These are phyloP conservation scores for Syritta pipiens DNA, from an alignment of 2,888 invertebrate genomes.

Conservation along the genomic window DNA sequence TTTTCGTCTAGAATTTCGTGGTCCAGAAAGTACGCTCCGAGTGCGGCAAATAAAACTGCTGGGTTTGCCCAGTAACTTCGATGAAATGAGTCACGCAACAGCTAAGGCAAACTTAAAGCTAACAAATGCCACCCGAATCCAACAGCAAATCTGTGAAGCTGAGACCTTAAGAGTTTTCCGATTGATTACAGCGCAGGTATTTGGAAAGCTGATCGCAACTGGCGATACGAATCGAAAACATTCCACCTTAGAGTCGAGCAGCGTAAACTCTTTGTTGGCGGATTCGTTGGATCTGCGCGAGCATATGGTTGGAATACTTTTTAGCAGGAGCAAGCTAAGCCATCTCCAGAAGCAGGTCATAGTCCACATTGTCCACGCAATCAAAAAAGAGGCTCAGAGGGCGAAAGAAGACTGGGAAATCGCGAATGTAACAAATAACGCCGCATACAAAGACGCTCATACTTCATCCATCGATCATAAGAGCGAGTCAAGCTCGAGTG, in stretches of 20 bases:
- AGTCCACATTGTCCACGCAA: slow-evolving; percentile 93
- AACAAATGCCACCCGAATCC: slow-evolving; percentile 81
- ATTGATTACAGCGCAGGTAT: slow-evolving; percentile 91
- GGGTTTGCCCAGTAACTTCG: slow-evolving; percentile 80
- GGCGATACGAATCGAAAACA: slow-evolving; percentile 69
- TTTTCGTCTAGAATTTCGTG: slow-evolving; percentile 92
- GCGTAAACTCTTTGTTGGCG: slow-evolving; percentile 76
- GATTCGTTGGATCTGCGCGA: slow-evolving; percentile 89
- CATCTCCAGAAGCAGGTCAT: slow-evolving; percentile 96
- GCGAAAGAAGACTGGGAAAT: slow-evolving; percentile 96
- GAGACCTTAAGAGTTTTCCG: slow-evolving; percentile 96
- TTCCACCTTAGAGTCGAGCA: slow-evolving; percentile 75
- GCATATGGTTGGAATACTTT: slow-evolving; percentile 97
- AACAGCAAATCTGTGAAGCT: slow-evolving; percentile 92
- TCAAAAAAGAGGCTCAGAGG: slow-evolving; percentile 91
- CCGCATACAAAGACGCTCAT: slow-evolving; percentile 72
- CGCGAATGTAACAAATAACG: slow-evolving; percentile 76
- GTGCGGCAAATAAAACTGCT: slow-evolving; percentile 89
- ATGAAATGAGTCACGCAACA: slow-evolving; percentile 59
- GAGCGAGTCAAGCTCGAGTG: slow-evolving; percentile 73
- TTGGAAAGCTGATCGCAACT: slow-evolving; percentile 90
- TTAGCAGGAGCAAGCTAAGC: slow-evolving; percentile 95
- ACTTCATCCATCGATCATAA: slow-evolving; percentile 74
- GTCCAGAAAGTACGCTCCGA: slow-evolving; percentile 93
- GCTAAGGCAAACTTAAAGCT: slow-evolving; percentile 75